Base-by-base conservation (phyloP, 2,888 invertebrate genomes). In the Noctuana brunneofusca region DNA sequence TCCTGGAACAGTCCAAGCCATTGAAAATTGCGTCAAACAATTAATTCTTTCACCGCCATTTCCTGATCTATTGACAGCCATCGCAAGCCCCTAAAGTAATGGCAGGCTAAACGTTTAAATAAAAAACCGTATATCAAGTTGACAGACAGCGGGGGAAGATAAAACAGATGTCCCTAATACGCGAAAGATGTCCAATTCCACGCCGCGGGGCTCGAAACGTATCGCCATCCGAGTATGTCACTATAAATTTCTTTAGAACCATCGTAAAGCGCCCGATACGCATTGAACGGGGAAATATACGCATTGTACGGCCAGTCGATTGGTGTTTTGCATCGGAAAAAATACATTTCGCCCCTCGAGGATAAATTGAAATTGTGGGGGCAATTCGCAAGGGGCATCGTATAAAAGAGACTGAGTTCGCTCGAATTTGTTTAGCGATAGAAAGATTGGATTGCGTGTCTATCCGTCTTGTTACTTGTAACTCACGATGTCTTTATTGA, bases 291-390 rank as follows among this genome's bases (percentile, higher is more conserved):
- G 54, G 30, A 14, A 56, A 66, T 66, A 64, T 67, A 74, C 74
- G 73, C 65, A 69, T 67, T 68, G 70, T 68, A 66, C 62, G 62
- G 62, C 63, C 56, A 71, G 76, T 75, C 79, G 76, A 81, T 80
- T 79, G 82, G 79, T 83, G 78, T 78, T 87, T 87, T 87, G 87
- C 88, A 87, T 87, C 75, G 77, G 76, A 83, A 85, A 85, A 86
- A 84, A 83, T 80, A 79, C 79, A 80, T 75, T 75, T 69, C 71
- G 59, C 72, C 72, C 78, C 74, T 69, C 65, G 79, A 75, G 79
- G 71, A 85, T 83, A 84, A 83, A 86, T 86, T 87, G 86, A 83
- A 86, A 86, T 82, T 81, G 85, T 81, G 77, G 79, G 83, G 82
- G 77, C 80, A 81, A 84, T 81, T 79, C 83, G 74, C 81, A 71